A percentile compares a stretch with the other conserved stretches of the same genome.
Conservation (phyloP, 2,797 vertebrate genomes). For the Tragopan temminckii region DNA sequence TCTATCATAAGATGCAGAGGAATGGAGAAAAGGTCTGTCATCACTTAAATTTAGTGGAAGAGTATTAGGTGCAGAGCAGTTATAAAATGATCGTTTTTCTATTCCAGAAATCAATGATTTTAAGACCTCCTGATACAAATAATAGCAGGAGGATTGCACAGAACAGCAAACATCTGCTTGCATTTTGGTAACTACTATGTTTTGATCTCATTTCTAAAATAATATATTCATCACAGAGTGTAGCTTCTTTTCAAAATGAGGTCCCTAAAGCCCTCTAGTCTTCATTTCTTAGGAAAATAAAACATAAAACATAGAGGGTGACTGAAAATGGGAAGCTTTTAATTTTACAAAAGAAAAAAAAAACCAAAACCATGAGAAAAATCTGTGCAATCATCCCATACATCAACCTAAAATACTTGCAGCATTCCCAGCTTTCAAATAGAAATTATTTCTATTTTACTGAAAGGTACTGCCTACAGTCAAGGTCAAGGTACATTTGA, state of each 20-base stretch:
- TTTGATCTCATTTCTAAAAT: neutral
- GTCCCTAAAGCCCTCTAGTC: neutral
- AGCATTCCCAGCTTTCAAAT: neutral
- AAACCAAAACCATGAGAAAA: neutral
- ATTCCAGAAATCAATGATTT: neutral
- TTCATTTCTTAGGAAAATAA: neutral
- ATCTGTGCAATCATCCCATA: neutral
- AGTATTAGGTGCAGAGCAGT: neutral
- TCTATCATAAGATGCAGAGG: neutral
- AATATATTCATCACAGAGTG: neutral
- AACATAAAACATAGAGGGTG: neutral
- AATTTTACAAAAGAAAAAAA: neutral
- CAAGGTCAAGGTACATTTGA: neutral
- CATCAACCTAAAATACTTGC: neutral
- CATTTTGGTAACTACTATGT: neutral
- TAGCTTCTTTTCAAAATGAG: neutral
- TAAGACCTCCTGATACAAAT: neutral
- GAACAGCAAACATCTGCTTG: neutral
- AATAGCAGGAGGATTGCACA: neutral
- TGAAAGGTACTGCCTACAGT: neutral
- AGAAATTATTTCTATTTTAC: neutral
- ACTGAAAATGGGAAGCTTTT: neutral
- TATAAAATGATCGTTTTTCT: neutral
- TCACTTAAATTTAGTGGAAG: neutral
- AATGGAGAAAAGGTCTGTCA: neutral